Percentiles rank a stretch among this genome's conserved stretches.
Conservation (phyloP, 2,113 vertebrate genomes). For the Anoura caudifer region DNA sequence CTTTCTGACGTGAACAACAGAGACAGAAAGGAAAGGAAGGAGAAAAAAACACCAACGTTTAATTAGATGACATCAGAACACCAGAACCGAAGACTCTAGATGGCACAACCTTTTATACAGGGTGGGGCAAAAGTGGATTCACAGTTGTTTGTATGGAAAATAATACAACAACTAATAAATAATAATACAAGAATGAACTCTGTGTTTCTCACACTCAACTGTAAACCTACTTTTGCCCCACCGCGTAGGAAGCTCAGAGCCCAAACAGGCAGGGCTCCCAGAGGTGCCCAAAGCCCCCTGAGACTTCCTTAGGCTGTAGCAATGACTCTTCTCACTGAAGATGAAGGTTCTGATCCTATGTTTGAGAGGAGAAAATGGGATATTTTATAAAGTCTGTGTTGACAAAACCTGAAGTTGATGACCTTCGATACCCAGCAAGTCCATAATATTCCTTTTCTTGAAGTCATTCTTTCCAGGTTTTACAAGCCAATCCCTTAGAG, state of each 20-base stretch:
- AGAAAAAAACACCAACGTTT: background rate
- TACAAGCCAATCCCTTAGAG: background rate
- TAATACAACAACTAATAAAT: no score
- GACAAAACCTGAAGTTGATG: background rate
- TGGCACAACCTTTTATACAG: background rate
- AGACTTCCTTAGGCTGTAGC: accelerated
- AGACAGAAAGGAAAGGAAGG: background rate
- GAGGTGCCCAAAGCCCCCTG: background rate
- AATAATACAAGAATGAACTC: no score
- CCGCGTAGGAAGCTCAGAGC: accelerated
- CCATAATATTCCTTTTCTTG: background rate
- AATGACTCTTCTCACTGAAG: background rate
- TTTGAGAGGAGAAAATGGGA: background rate
- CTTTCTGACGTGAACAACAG: background rate
- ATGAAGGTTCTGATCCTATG: background rate
- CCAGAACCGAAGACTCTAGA: background rate
- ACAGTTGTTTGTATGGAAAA: no score
- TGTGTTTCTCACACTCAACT: no score
- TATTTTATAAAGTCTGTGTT: background rate
- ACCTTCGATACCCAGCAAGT: background rate
- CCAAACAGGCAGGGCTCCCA: background rate
- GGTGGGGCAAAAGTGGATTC: no score
- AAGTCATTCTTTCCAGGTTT: background rate
- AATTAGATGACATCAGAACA: no score
- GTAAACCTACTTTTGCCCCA: no score